phyloP scores from a whole-genome alignment of 2,797 vertebrate genomes.

The Acanthornis magna region DNA sequence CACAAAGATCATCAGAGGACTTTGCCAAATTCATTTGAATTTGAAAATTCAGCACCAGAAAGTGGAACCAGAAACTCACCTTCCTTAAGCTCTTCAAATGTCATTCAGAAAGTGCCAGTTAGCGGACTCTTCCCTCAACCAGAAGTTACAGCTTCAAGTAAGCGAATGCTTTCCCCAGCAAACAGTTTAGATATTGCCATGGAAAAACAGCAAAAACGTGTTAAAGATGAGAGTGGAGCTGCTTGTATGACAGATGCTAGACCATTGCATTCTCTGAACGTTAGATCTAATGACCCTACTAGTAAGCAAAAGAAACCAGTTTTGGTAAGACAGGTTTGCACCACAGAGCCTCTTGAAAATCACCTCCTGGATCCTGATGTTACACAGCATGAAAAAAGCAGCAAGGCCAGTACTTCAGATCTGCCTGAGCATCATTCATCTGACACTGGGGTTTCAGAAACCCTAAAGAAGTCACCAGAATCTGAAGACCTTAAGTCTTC shows the following conservation, averaged over 20 bases:
- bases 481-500: conserved; percentile 73
- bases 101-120: conserved; percentile 83
- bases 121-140: conserved; percentile 90
- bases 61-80: conserved; percentile 69
- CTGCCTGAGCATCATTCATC: conserved; percentile 58
- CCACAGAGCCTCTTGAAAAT: conserved; percentile 88
- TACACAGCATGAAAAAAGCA: conserved; percentile 70
- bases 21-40: conserved; percentile 67
- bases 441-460: conserved; percentile 72
- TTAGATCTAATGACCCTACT: conserved; percentile 79
- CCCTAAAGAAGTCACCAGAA: conserved; percentile 71
- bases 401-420: conserved; percentile 59
- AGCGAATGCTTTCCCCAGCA: conserved; percentile 97
- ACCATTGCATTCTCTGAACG: conserved; percentile 77
- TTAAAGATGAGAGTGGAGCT: conserved; percentile 95
- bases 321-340: conserved; percentile 93
- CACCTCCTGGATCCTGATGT: conserved; percentile 81
- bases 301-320: conserved; percentile 89
- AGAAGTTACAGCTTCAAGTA: conserved; percentile 93
- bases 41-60: conserved; percentile 69
- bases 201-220: conserved; percentile 98
- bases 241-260: conserved; percentile 83
- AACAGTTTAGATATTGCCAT: conserved; percentile 99
- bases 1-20: conserved; percentile 74
- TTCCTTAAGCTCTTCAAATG: conserved; percentile 74